Base-by-base conservation (phyloP, 2,888 invertebrate species). In the Torymus texanus region DNA sequence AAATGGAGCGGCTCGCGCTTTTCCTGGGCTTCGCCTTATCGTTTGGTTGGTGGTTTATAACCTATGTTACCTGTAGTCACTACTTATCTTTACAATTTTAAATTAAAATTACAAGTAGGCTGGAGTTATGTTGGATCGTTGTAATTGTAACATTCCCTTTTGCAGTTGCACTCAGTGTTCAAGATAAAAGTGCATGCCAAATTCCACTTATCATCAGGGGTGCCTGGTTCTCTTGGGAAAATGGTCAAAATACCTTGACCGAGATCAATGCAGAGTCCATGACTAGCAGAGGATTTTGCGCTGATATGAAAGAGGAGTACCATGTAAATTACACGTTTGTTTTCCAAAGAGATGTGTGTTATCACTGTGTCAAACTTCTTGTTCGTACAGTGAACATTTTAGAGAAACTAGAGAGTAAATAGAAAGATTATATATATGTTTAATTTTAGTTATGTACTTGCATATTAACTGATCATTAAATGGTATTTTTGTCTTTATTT, bases 211-310 rank as follows among this genome's bases (percentile, higher is more conserved):
- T 96, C 62, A 90, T 97, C 67, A 92, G 96, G 85, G 97, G 97
- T 80, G 93, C 95, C 51, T 97, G 97, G 97, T 97, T 97, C 91
- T 97, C 97, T 2, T 95, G 96, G 92, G 97, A 97, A 92, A 94
- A 94, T 91, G 96, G 96, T 12, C 92, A 92, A 85, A 96, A 96
- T 85, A 96, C 96, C 0, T 92, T 94, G 66, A 97, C 97, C 0
- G 95, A 95, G 87, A 94, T 97, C 73, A 95, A 97, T 91, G 95
- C 95, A 0, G 94, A 93, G 79, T 93, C 93, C 59, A 96, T 97
- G 95, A 93, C 94, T 11, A 92, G 92, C 83, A 92, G 94, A 87
- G 97, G 97, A 63, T 90, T 91, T 78, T 97, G 96, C 88, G 92
- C 96, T 8, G 93, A 94, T 82, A 93, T 95, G 82, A 91, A 93